A percentile compares a stretch with the other conserved stretches of the same genome.
phyloP scores from a whole-genome alignment of 1,140 invertebrate genomes.

The Apis mellifera region Amel_HAv3.1 CM009931.2:22108001-22108500 shows the following conservation, averaged over 20 bases:
- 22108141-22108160: background rate
- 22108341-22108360: too few relatives aligned
- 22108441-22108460: too few relatives aligned
- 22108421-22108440: too few relatives aligned
- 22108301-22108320: too few relatives aligned
- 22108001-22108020: constrained; percentile 22
- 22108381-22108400: too few relatives aligned
- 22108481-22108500: too few relatives aligned
- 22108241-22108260: background rate
- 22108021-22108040: background rate
- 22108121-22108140: background rate
- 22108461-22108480: too few relatives aligned
- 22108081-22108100: background rate
- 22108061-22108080: constrained; percentile 5
- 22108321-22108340: too few relatives aligned
- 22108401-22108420: too few relatives aligned
- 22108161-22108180: background rate
- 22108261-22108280: background rate
- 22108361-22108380: too few relatives aligned
- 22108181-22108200: background rate
- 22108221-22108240: background rate
- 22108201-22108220: background rate
- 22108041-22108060: constrained; percentile 8
- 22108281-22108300: background rate
- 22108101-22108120: constrained; percentile 9